Conservation (phyloP, 2,888 invertebrate species). For the Oligia latruncula region DNA sequence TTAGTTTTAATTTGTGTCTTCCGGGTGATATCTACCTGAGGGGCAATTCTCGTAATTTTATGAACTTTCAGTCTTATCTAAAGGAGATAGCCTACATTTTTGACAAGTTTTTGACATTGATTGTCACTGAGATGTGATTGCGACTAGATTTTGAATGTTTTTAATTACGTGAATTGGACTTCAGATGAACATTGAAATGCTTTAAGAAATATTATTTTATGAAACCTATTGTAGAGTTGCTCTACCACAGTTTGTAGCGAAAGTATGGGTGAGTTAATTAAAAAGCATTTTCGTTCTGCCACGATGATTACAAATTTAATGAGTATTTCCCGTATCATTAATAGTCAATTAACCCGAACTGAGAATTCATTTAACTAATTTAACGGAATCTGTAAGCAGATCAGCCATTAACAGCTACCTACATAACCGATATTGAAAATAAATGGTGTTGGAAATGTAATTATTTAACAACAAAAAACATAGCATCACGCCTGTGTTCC, state of each 20-base stretch:
- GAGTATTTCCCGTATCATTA: conserved; percentile 3
- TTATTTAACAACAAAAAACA: not conserved
- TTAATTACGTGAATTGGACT: not conserved
- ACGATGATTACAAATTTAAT: conserved; percentile 22
- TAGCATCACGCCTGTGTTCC: not conserved
- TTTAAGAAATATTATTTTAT: not conserved
- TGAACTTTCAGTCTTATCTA: too few relatives aligned
- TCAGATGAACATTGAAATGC: not conserved
- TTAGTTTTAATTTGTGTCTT: not conserved
- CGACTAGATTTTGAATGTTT: too few relatives aligned
- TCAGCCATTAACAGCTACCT: not conserved
- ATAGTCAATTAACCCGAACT: conserved; percentile 19
- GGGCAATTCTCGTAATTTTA: too few relatives aligned
- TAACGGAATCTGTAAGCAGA: conserved; percentile 2
- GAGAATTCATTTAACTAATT: not conserved
- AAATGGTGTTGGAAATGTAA: not conserved
- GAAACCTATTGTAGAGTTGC: not conserved
- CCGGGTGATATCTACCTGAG: not conserved
- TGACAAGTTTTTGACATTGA: too few relatives aligned
- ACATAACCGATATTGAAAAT: not conserved
- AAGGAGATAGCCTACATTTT: too few relatives aligned
- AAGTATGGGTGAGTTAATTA: conserved; percentile 20
- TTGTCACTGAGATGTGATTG: too few relatives aligned
- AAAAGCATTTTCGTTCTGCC: conserved; percentile 25
- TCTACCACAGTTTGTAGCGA: not conserved